These are phyloP conservation scores for Lethenteron reissneri DNA, from an alignment of 2,113 vertebrate species.

Conservation along the genomic window DNA sequence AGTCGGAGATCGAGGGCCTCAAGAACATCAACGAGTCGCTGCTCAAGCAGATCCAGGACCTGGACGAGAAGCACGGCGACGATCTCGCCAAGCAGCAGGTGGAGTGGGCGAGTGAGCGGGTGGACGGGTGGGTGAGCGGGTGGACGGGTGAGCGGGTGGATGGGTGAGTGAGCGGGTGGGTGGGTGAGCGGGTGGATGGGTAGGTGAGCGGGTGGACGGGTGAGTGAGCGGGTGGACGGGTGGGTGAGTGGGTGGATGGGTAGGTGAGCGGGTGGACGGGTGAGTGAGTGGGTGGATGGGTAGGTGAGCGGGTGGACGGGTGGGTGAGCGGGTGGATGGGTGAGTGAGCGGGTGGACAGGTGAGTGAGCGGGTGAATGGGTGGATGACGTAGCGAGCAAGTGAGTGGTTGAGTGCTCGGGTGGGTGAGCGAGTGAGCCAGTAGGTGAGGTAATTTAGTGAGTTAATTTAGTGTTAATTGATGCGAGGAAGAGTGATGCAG, in stretches of 20 bases:
- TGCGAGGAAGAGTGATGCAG: too few relatives aligned
- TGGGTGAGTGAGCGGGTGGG: background rate
- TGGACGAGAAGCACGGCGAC: conserved; percentile 1
- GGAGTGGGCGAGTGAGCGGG: background rate
- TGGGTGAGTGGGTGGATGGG: background rate
- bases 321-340: too few relatives aligned
- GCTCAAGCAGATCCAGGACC: background rate
- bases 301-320: too few relatives aligned
- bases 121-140: background rate
- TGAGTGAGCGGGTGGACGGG: background rate
- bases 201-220: background rate
- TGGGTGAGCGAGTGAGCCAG: too few relatives aligned
- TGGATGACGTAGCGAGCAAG: too few relatives aligned
- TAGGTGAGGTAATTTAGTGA: too few relatives aligned
- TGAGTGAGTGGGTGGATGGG: too few relatives aligned
- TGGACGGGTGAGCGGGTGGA: background rate
- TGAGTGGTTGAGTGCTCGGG: too few relatives aligned
- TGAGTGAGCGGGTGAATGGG: too few relatives aligned
- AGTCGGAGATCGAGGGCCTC: conserved; percentile 5
- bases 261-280: background rate
- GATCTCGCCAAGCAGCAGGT: background rate
- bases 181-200: background rate
- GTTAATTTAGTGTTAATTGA: too few relatives aligned
- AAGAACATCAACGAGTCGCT: conserved; percentile 5
- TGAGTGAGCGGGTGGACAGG: too few relatives aligned